Conservation (phyloP, 2,888 invertebrate genomes). For the Clistopyga incitator region DNA sequence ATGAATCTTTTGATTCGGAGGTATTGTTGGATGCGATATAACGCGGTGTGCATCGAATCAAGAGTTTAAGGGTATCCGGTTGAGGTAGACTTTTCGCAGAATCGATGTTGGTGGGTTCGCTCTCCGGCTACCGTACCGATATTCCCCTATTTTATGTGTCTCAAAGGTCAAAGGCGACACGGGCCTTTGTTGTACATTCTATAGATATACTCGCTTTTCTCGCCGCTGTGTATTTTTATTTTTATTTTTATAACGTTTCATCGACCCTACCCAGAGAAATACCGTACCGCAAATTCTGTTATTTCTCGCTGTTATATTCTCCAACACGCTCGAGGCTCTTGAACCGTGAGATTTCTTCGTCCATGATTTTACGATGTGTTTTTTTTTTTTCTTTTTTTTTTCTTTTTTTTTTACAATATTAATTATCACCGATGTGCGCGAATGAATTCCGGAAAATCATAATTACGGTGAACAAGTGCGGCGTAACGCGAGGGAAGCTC, state of each 20-base stretch:
- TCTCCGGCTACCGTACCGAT: conserved; percentile 31
- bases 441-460: conserved; percentile 58
- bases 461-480: conserved; percentile 53
- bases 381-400: conserved; percentile 11
- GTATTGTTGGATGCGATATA: background rate
- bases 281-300: conserved; percentile 23
- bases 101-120: conserved; percentile 37
- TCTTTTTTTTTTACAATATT: conserved; percentile 14
- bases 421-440: conserved; percentile 50
- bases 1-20: too few species aligned
- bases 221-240: background rate
- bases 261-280: conserved; percentile 36
- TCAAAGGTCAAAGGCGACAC: conserved; percentile 63
- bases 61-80: conserved; percentile 20
- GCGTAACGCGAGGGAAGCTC: conserved; percentile 35
- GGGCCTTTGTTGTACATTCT: conserved; percentile 30
- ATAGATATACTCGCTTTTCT: background rate
- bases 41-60: background rate
- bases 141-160: conserved; percentile 47
- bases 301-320: background rate
- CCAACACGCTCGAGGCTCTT: background rate
- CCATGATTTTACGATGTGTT: conserved; percentile 20
- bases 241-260: conserved; percentile 35
- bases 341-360: conserved; percentile 32
- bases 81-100: conserved; percentile 4